These are phyloP conservation scores for Melinaea menophilus DNA, from an alignment of 2,888 invertebrate genomes.

Conservation along the genomic window DNA sequence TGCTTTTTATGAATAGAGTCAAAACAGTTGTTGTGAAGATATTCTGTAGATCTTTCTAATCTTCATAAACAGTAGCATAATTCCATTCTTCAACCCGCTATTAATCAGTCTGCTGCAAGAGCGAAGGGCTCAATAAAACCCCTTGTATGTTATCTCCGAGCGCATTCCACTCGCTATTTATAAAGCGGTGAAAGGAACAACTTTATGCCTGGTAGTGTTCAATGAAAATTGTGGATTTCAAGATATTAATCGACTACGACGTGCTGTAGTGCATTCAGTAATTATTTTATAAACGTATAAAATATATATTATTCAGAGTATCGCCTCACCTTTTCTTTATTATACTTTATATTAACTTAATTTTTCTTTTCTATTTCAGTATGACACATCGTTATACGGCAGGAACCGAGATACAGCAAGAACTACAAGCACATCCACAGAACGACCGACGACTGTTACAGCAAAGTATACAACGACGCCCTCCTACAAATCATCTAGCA, in stretches of 20 bases:
- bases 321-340: not conserved
- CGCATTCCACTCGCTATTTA: constrained; percentile 65
- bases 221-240: constrained; percentile 50
- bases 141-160: constrained; percentile 47
- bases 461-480: constrained; percentile 67
- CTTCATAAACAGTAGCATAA: constrained; percentile 24
- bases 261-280: constrained; percentile 11
- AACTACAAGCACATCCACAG: constrained; percentile 45
- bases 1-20: not conserved
- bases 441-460: constrained; percentile 66
- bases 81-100: constrained; percentile 40
- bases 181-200: constrained; percentile 56
- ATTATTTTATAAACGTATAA: constrained; percentile 6
- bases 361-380: constrained; percentile 52
- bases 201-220: constrained; percentile 56
- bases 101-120: constrained; percentile 51
- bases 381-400: constrained; percentile 63
- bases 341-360: constrained; percentile 1
- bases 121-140: constrained; percentile 55
- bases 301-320: constrained; percentile 1
- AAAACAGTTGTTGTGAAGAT: not conserved
- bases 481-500: constrained; percentile 71
- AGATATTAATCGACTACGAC: constrained; percentile 21
- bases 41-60: constrained; percentile 5
- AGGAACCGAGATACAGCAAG: constrained; percentile 57